phyloP scores from a whole-genome alignment of 2,797 vertebrate genomes.

The Phoeniculus purpureus region DNA sequence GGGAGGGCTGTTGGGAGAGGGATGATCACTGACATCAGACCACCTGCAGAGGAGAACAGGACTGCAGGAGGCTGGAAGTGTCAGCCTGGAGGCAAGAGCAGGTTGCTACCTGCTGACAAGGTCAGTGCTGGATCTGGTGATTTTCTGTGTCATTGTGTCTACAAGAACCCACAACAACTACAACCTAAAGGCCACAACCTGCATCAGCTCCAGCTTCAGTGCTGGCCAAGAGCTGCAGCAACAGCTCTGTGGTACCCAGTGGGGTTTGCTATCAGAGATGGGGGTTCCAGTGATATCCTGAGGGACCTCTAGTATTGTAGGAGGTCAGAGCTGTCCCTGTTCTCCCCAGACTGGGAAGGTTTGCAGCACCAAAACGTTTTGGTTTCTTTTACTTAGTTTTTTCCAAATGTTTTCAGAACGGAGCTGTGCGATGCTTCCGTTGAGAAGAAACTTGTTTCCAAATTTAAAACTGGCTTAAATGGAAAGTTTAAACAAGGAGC shows the following conservation, averaged over 20 bases:
- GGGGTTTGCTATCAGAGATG: rapidly evolving
- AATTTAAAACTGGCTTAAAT: not conserved
- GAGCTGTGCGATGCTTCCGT: rapidly evolving
- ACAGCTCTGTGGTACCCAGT: rapidly evolving
- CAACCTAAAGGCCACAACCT: conserved; percentile 43
- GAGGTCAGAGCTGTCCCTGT: not conserved
- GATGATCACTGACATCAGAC: not conserved
- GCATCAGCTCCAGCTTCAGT: not conserved
- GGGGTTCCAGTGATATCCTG: not conserved
- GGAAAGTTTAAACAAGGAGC: not conserved
- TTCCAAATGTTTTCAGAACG: not conserved
- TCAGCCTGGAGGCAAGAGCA: conserved; percentile 27
- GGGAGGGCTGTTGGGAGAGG: conserved; percentile 48
- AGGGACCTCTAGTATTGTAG: not conserved
- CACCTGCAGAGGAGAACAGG: not conserved
- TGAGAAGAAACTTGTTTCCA: not conserved
- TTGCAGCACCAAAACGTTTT: not conserved
- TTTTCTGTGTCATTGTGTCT: conserved; percentile 49
- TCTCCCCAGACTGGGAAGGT: rapidly evolving
- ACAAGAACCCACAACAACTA: not conserved
- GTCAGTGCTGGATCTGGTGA: conserved; percentile 37
- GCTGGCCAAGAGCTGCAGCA: rapidly evolving
- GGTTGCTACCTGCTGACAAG: conserved; percentile 49
- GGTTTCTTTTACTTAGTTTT: not conserved
- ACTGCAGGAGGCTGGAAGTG: conserved; percentile 39